Evolutionary conservation across 2,797 vertebrate genomes (phyloP).

Genomic region (Pseudochromis fuscus): DNA sequence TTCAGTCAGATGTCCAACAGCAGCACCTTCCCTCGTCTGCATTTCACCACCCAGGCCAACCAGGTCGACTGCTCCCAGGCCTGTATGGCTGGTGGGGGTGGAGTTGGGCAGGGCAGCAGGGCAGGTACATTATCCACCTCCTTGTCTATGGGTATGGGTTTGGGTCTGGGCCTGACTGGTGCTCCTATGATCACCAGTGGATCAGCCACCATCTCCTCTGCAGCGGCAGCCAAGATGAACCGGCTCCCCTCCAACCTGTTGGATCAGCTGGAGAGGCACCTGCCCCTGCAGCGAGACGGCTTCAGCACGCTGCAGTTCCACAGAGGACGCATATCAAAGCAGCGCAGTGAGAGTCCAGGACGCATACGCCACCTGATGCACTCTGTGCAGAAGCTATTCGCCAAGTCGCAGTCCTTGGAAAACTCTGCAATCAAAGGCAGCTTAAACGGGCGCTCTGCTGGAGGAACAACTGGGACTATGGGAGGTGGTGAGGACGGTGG

Average conservation of each 20-base stretch:
- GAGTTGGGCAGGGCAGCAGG: conserved; percentile 87
- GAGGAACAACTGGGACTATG: conserved; percentile 73
- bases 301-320: conserved; percentile 99
- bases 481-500: conserved; percentile 82
- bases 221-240: conserved; percentile 95
- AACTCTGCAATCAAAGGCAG: conserved; percentile 88
- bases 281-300: conserved; percentile 95
- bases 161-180: conserved; percentile 82
- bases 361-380: conserved; percentile 98
- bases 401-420: conserved; percentile 96
- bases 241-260: conserved; percentile 94
- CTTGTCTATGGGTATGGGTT: conserved; percentile 85
- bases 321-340: conserved; percentile 86
- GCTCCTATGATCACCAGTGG: conserved; percentile 87
- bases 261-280: conserved; percentile 97
- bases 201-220: conserved; percentile 86
- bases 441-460: conserved; percentile 82
- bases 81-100: conserved; percentile 79
- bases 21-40: conserved; percentile 97
- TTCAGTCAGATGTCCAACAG: conserved; percentile 95
- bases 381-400: conserved; percentile 97
- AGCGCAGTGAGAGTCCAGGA: conserved; percentile 96
- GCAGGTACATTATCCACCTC: conserved; percentile 78
- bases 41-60: conserved; percentile 92
- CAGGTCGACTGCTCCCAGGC: conserved; percentile 77